Conservation (phyloP, 2,888 invertebrate species). For the Plagodis dolabraria region DNA sequence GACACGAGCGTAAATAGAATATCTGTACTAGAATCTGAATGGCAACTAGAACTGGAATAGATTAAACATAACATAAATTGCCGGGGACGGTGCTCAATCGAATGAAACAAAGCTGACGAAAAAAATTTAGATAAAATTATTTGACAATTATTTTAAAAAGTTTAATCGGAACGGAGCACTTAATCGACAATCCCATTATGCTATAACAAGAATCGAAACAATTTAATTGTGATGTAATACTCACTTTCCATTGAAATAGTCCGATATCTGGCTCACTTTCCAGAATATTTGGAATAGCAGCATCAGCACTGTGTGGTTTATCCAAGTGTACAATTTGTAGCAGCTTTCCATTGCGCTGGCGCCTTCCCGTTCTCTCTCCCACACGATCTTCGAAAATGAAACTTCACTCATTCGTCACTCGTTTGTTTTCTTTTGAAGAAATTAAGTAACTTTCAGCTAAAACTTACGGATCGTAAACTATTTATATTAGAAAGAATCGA, state of each 20-base stretch:
- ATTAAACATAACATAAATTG: constrained; percentile 14
- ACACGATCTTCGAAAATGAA: constrained; percentile 68
- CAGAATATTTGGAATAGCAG: constrained; percentile 78
- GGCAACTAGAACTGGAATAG: constrained; percentile 11
- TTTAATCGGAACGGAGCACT: no score
- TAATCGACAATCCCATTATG: not conserved
- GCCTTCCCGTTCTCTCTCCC: constrained; percentile 63
- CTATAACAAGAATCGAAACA: not conserved
- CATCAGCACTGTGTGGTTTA: constrained; percentile 77
- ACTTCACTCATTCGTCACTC: constrained; percentile 78
- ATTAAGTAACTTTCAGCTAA: not conserved
- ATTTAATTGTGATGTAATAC: constrained; percentile 43
- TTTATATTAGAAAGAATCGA: constrained; percentile 45
- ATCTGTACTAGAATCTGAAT: constrained; percentile 3
- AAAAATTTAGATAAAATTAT: no score
- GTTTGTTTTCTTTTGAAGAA: constrained; percentile 2
- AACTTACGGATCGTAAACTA: not conserved
- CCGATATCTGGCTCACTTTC: constrained; percentile 80
- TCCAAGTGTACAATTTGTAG: constrained; percentile 78
- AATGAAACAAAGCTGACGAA: not conserved
- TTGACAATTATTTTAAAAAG: no score
- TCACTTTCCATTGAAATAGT: constrained; percentile 78
- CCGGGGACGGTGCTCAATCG: not conserved
- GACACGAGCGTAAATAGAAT: constrained; percentile 16
- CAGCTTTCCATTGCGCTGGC: constrained; percentile 76